phyloP scores from a whole-genome alignment of 2,797 vertebrate genomes.

The Xiphorhynchus erythropygius region DNA sequence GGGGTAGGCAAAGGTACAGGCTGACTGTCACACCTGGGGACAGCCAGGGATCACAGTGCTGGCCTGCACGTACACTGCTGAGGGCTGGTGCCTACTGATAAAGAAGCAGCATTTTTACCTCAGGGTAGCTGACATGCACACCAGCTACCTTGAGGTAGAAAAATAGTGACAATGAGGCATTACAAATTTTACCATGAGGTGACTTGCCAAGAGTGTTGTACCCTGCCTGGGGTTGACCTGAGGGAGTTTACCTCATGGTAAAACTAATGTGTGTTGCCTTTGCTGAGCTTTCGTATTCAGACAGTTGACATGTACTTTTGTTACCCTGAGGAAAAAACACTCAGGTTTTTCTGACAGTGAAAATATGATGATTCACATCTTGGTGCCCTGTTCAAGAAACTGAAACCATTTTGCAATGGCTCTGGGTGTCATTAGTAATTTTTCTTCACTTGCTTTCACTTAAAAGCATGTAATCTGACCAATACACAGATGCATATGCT shows the following conservation, averaged over 20 bases:
- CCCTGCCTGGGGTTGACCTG: neutral
- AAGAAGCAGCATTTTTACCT: neutral
- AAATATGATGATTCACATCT: constrained; percentile 18
- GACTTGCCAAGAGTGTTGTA: neutral
- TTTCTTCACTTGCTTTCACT: constrained; percentile 27
- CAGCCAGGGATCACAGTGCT: neutral
- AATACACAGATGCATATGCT: neutral
- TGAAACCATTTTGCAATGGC: constrained; percentile 30
- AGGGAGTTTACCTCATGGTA: constrained; percentile 9
- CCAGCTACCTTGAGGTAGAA: neutral
- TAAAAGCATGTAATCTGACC: neutral
- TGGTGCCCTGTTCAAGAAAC: constrained; percentile 5
- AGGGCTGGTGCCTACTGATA: neutral
- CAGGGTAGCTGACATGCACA: neutral
- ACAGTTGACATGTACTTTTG: neutral
- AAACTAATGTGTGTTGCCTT: neutral
- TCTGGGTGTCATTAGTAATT: neutral
- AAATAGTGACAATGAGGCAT: neutral
- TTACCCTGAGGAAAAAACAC: constrained; percentile 11
- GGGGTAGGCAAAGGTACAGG: neutral
- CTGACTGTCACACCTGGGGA: neutral
- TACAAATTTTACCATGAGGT: neutral
- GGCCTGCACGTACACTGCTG: neutral
- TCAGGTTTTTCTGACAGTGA: neutral
- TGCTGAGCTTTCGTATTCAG: neutral